Conservation (phyloP, 1,140 invertebrate species). For the Tetragnatha versicolor region DNA sequence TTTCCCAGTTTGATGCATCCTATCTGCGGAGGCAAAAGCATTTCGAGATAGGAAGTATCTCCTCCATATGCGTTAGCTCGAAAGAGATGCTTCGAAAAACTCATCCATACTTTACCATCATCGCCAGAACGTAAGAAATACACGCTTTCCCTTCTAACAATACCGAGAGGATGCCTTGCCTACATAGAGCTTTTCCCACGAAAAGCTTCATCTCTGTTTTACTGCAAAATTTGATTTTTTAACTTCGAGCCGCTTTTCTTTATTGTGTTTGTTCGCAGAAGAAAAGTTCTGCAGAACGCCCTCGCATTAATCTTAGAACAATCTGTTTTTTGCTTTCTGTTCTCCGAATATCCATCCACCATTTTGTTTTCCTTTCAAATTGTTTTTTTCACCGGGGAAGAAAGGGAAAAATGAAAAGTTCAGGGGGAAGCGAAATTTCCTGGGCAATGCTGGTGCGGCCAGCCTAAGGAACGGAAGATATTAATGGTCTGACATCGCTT, state of each 20-base stretch:
- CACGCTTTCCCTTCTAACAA: background rate
- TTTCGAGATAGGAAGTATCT: too few species aligned
- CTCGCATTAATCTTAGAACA: constrained; percentile 34
- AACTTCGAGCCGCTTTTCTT: background rate
- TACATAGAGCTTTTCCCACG: background rate
- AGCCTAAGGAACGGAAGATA: constrained; percentile 13
- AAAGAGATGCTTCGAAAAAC: too few species aligned
- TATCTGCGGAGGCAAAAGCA: too few species aligned
- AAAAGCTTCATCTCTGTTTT: background rate
- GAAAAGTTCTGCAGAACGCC: constrained; percentile 7
- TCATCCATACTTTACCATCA: too few species aligned
- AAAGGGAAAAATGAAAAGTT: background rate
- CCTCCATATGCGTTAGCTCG: too few species aligned
- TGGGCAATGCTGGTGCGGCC: background rate
- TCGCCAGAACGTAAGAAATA: background rate
- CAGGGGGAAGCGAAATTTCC: background rate
- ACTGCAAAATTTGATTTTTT: constrained; percentile 38
- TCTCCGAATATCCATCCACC: background rate
- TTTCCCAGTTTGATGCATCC: too few species aligned
- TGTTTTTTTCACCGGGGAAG: background rate
- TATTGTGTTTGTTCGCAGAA: constrained; percentile 7
- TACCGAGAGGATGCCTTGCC: background rate
- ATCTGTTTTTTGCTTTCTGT: background rate
- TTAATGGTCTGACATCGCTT: constrained; percentile 29
- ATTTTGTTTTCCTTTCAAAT: constrained; percentile 31